Conservation (phyloP, 2,888 invertebrate genomes). For the Diloba caeruleocephala region DNA sequence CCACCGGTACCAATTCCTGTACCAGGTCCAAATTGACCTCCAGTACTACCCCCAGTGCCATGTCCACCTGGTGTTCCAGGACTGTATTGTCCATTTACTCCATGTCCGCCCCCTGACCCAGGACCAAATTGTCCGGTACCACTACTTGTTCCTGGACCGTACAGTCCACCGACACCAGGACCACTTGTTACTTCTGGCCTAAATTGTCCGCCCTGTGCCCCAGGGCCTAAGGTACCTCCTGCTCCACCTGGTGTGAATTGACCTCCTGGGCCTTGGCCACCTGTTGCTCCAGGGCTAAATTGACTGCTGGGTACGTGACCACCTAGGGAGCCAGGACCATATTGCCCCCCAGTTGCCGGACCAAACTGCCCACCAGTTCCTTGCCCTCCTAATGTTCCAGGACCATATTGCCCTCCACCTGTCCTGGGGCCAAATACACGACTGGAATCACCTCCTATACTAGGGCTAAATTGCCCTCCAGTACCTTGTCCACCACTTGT, state of each 20-base stretch:
- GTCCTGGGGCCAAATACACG: too few relatives aligned
- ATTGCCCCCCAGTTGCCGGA: conserved; percentile 14
- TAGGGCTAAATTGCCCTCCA: conserved; percentile 16
- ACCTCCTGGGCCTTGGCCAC: conserved; percentile 9
- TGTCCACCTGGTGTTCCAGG: conserved; percentile 23
- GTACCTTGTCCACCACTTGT: conserved; percentile 1
- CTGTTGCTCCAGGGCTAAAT: conserved; percentile 23
- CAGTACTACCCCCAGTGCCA: conserved; percentile 8
- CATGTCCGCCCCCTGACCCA: too few relatives aligned
- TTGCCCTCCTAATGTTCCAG: conserved; percentile 15
- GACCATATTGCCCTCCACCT: conserved; percentile 15
- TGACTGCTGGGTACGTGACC: conserved; percentile 28
- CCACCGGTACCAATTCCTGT: too few relatives aligned
- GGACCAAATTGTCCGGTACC: too few relatives aligned
- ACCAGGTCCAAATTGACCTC: conserved; percentile 10
- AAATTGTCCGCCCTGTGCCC: too few relatives aligned
- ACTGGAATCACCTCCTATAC: conserved; percentile 3
- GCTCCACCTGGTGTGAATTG: conserved; percentile 9
- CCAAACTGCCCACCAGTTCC: conserved; percentile 23
- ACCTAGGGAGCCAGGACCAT: conserved; percentile 6
- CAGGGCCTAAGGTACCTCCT: conserved; percentile 11
- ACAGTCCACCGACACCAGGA: too few relatives aligned
- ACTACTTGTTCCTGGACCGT: too few relatives aligned
- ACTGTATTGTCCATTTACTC: too few relatives aligned
- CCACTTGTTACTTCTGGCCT: too few relatives aligned